These are phyloP conservation scores for Pseudolaguvia tuberculata DNA, from an alignment of 2,113 vertebrate genomes.

Conservation along the genomic window DNA sequence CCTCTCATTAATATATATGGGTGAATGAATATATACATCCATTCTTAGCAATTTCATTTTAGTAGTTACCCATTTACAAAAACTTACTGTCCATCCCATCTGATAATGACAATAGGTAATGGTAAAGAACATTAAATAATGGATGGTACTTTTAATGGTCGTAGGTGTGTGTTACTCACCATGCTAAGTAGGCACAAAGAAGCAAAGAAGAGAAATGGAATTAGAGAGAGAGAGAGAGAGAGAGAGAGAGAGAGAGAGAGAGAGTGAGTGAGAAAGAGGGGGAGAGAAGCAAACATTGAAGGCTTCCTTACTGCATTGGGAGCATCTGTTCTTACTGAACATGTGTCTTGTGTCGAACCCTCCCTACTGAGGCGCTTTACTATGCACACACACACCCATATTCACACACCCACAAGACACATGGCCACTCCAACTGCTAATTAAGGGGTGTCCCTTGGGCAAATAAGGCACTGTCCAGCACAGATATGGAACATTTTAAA, in stretches of 20 bases:
- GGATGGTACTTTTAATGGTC: too few species aligned
- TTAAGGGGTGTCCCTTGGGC: constrained; percentile 40
- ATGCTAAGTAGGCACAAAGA: constrained; percentile 4
- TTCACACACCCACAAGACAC: constrained; percentile 37
- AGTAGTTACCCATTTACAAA: too few species aligned
- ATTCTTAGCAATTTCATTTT: too few species aligned
- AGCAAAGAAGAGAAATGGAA: neutral
- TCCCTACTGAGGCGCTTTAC: constrained; percentile 43
- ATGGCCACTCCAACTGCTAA: constrained; percentile 38
- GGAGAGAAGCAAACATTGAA: constrained; percentile 52
- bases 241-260: constrained; percentile 26
- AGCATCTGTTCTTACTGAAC: constrained; percentile 63
- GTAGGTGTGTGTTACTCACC: neutral
- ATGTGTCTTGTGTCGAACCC: constrained; percentile 57
- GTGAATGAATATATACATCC: too few species aligned
- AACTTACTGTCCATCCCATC: too few species aligned
- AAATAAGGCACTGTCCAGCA: constrained; percentile 29
- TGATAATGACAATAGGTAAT: too few species aligned
- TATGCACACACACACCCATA: constrained; percentile 36
- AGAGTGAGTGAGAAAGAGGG: too few species aligned
- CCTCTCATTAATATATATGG: too few species aligned
- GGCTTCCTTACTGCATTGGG: constrained; percentile 51
- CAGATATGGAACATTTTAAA: constrained; percentile 5
- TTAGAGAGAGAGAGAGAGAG: constrained; percentile 25
- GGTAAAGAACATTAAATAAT: too few species aligned